phyloP scores from a whole-genome alignment of 2,113 vertebrate species.

The Rhizomys pruinosus region DNA sequence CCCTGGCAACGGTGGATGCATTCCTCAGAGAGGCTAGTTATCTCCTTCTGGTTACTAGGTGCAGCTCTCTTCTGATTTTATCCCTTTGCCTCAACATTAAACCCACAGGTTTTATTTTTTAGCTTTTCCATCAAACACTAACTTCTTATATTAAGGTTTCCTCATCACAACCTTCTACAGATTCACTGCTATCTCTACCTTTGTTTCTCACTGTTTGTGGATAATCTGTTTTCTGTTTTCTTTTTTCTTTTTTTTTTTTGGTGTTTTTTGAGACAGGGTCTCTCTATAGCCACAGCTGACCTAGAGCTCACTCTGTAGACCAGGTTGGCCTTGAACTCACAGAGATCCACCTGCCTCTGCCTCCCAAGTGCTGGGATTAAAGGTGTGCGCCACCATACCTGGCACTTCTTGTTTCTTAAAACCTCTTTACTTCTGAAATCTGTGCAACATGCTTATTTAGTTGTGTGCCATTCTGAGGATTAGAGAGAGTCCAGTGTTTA shows the following conservation, averaged over 20 bases:
- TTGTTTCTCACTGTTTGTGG: neutral
- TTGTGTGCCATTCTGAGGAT: neutral
- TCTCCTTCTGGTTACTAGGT: neutral
- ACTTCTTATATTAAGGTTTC: neutral
- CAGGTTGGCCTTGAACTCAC: no score
- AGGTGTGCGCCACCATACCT: no score
- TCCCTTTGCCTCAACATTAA: neutral
- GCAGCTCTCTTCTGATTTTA: neutral
- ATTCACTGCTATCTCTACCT: neutral
- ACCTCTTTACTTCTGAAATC: neutral
- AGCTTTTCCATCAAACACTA: neutral
- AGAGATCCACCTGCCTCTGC: no score
- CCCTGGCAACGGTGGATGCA: neutral
- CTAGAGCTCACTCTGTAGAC: no score
- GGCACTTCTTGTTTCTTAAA: constrained; percentile 20
- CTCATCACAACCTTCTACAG: neutral
- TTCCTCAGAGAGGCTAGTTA: neutral
- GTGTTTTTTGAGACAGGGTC: no score
- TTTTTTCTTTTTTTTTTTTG: no score
- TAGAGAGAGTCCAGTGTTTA: neutral
- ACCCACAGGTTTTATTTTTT: neutral
- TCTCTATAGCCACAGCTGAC: no score
- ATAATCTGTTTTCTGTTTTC: neutral
- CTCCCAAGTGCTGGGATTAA: no score
- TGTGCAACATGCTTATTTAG: neutral